Conservation (phyloP, 2,888 invertebrate genomes). For the Nezara viridula region DNA sequence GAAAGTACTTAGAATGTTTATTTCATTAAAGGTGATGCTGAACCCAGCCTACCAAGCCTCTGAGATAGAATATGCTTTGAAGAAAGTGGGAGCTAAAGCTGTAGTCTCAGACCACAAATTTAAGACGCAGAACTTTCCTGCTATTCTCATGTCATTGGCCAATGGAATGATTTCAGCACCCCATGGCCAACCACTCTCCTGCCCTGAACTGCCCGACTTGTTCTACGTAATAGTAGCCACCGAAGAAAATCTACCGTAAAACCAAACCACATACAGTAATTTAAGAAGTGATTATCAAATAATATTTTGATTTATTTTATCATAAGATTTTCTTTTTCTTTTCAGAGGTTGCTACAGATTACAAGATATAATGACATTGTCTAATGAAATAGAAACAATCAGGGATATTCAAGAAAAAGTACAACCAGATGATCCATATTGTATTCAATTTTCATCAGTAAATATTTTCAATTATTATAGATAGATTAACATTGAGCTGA, state of each 20-base stretch:
- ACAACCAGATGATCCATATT: constrained; percentile 78
- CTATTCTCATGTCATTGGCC: constrained; percentile 74
- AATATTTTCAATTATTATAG: constrained; percentile 62
- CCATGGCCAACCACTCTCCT: constrained; percentile 67
- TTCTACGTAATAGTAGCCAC: constrained; percentile 74
- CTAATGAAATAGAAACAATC: constrained; percentile 58
- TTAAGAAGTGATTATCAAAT: neutral
- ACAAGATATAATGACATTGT: constrained; percentile 63
- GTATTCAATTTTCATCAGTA: constrained; percentile 87
- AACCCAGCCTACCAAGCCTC: constrained; percentile 81
- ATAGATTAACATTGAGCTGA: too few relatives aligned
- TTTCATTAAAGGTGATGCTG: constrained; percentile 75
- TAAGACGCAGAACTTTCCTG: constrained; percentile 78
- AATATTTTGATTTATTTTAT: neutral
- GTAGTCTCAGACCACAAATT: constrained; percentile 77
- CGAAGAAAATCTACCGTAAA: constrained; percentile 74
- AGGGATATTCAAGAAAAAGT: constrained; percentile 72
- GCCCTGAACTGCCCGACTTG: constrained; percentile 71
- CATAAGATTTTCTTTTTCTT: neutral
- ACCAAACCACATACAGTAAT: constrained; percentile 61
- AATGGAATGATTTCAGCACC: constrained; percentile 72
- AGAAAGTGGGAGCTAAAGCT: constrained; percentile 79
- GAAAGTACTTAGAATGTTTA: too few relatives aligned
- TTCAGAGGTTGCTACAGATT: constrained; percentile 65
- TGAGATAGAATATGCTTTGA: constrained; percentile 81